These are phyloP conservation scores for Pteronotus mesoamericanus DNA, from an alignment of 2,797 vertebrate species.

Conservation along the genomic window DNA sequence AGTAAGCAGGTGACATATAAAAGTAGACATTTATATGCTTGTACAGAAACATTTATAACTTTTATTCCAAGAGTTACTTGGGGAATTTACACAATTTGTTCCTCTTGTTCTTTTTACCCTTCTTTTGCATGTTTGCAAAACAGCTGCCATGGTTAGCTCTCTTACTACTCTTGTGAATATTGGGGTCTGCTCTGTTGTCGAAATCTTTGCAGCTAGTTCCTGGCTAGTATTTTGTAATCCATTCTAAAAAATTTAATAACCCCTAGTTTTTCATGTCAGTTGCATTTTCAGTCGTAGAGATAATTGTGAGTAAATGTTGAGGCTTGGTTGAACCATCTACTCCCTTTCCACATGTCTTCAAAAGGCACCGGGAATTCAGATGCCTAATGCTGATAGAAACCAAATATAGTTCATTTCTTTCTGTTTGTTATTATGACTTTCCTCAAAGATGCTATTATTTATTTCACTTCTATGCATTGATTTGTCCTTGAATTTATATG, in stretches of 20 bases:
- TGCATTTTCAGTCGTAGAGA: background rate
- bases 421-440: background rate
- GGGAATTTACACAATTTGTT: background rate
- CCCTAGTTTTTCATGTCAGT: background rate
- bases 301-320: background rate
- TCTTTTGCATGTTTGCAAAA: background rate
- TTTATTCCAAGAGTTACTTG: background rate
- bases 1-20: background rate
- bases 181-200: background rate
- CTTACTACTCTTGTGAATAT: background rate
- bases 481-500: background rate
- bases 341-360: background rate
- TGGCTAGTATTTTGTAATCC: conserved; percentile 48
- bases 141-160: background rate
- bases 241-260: conserved; percentile 23
- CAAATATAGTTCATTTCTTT: background rate
- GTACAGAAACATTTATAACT: background rate
- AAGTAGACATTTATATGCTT: too few relatives aligned
- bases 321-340: background rate
- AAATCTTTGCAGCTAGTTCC: conserved; percentile 30
- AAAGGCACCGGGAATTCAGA: background rate
- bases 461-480: background rate
- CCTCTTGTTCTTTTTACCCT: background rate
- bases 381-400: background rate
- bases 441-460: background rate